These are phyloP conservation scores for Otus scops DNA, from an alignment of 2,797 vertebrate species.

Conservation along the genomic window DNA sequence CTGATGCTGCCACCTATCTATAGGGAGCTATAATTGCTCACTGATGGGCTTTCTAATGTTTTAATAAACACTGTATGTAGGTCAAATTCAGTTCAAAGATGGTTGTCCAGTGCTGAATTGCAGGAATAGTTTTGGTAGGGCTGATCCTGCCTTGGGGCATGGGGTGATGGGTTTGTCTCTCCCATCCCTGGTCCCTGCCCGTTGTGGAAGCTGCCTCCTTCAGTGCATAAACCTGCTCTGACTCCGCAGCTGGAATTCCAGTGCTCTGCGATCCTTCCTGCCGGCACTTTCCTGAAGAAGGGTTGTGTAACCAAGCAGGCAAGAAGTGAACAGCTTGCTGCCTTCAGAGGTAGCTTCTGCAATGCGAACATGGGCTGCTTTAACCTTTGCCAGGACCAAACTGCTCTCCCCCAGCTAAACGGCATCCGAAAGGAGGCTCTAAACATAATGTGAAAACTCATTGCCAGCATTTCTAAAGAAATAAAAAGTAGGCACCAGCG, in stretches of 20 bases:
- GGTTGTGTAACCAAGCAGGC: neutral
- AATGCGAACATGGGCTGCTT: neutral
- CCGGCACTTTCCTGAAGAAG: neutral
- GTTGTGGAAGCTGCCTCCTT: neutral
- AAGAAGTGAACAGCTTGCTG: neutral
- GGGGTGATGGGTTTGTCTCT: neutral
- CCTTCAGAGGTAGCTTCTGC: neutral
- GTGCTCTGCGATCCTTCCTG: neutral
- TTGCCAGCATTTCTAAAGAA: neutral
- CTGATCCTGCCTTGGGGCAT: neutral
- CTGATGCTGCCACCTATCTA: conserved; percentile 58
- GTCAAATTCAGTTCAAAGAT: neutral
- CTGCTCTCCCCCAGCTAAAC: accelerated
- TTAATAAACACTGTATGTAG: accelerated
- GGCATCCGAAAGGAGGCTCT: neutral
- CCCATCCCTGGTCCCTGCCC: neutral
- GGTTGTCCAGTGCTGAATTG: neutral
- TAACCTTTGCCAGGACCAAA: neutral
- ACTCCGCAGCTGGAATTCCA: neutral
- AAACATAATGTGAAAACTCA: accelerated
- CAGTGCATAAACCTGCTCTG: neutral
- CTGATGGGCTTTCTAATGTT: neutral
- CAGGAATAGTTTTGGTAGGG: neutral
- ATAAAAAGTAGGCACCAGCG: neutral
- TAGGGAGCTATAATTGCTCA: neutral